Conservation (phyloP, 2,797 vertebrate species). For the Heteromormyrus szaboi region DNA sequence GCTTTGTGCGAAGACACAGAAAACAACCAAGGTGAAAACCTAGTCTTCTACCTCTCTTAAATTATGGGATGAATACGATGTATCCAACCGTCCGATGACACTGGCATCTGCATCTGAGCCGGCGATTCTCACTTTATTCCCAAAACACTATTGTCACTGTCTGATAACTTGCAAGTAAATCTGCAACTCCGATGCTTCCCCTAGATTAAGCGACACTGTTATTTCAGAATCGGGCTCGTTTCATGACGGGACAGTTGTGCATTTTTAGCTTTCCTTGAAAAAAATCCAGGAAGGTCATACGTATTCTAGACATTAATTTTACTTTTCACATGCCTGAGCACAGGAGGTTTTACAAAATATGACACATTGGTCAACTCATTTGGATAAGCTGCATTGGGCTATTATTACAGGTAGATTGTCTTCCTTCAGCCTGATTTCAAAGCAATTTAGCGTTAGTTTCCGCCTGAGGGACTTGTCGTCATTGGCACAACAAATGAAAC, state of each 20-base stretch:
- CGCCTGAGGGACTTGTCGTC: background rate
- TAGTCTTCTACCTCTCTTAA: background rate
- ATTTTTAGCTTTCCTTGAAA: background rate
- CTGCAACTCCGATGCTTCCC: background rate
- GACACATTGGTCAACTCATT: background rate
- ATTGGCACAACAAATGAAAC: background rate
- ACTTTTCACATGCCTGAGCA: background rate
- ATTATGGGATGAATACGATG: background rate
- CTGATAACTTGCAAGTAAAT: background rate
- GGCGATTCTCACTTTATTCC: background rate
- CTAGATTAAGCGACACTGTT: background rate
- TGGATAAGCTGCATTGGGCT: background rate
- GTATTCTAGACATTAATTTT: background rate
- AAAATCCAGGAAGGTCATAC: background rate
- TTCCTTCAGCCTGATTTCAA: background rate
- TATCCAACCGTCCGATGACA: background rate
- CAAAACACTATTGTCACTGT: background rate
- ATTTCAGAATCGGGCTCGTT: background rate
- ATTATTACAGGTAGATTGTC: background rate
- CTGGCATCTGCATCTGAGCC: background rate
- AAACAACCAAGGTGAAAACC: background rate
- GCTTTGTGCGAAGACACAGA: constrained; percentile 1
- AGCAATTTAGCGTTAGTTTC: background rate
- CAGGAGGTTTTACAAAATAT: background rate
- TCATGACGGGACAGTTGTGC: background rate